These are phyloP conservation scores for Calliopsis andreniformis DNA, from an alignment of 1,140 invertebrate species.

Conservation along the genomic window DNA sequence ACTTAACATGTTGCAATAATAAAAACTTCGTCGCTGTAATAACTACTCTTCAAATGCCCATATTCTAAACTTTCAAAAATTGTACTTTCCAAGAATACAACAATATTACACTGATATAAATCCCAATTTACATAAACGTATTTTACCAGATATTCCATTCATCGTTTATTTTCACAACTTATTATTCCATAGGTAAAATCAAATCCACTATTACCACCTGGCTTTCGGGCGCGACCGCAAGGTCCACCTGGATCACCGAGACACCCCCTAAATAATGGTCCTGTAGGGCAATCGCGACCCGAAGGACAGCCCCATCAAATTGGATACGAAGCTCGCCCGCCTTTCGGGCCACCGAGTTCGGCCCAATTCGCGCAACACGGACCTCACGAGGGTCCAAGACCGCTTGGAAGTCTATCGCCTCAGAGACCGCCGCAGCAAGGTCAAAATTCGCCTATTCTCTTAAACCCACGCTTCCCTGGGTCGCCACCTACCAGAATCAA, in stretches of 20 bases:
- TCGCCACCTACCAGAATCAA: conserved; percentile 23
- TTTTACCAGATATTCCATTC: no score
- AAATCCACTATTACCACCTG: conserved; percentile 51
- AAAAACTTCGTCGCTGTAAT: no score
- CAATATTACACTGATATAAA: no score
- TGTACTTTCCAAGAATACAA: no score
- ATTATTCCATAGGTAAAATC: conserved; percentile 67
- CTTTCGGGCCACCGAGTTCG: conserved; percentile 65
- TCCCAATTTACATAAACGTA: neutral
- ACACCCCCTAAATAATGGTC: conserved; percentile 72
- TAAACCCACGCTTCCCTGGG: conserved; percentile 48
- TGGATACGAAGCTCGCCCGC: conserved; percentile 79
- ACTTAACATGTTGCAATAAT: no score
- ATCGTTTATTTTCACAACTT: neutral
- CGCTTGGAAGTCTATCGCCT: conserved; percentile 46
- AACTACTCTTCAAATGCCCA: neutral
- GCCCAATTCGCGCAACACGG: conserved; percentile 71
- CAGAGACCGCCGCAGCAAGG: conserved; percentile 56
- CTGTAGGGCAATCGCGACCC: conserved; percentile 63
- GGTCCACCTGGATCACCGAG: conserved; percentile 60
- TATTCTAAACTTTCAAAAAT: no score
- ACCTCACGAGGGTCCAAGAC: conserved; percentile 77
- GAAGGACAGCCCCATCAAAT: conserved; percentile 66
- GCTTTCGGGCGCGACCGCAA: conserved; percentile 69
- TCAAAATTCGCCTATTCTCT: conserved; percentile 34